Base-by-base conservation (phyloP, 2,113 vertebrate species). In the Alethe castanea region DNA sequence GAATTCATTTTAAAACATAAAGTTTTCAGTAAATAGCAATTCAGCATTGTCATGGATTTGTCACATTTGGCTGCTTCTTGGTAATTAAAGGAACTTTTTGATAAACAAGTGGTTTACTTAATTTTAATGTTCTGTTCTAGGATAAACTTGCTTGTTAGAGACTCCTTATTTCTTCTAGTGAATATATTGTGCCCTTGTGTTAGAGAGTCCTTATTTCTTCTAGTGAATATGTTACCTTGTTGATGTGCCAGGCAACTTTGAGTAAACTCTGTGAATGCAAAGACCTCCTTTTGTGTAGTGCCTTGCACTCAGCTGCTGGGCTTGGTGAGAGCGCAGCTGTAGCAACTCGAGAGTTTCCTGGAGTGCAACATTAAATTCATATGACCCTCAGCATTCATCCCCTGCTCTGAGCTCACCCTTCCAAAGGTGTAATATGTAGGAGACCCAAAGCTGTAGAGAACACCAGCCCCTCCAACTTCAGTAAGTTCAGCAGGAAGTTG, bases 51-150 rank as follows among this genome's bases (percentile, higher is more conserved):
- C n/a, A 35, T 24, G 64, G 76, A 72, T 95, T 93, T 96, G 79
- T 84, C 76, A 78, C 76, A 72, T 81, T 92, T 60, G 57, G 40
- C 52, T 86, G 72, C 60, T 48, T 90, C 86, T 65, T 86, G 57
- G 69, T 79, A 86, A 93, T 93, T 94, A 96, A 81, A 84, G 52
- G 56, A 78, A 81, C 23, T 31, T 78, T 94, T 71, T 64, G 88
- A 78, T 47, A 90, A 97, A 73, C 90, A 83, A 85, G 44, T 42
- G 24, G n/a, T 78, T 96, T 71, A 38, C 76, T 86, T 86, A 60
- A 83, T 95, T 95, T 73, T 92, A 88, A 35, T 54, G 29, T 33
- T 82, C 59, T 59, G 5, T 53, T 80, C 54, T 56, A 76, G 36
- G 57, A 82, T 62, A 74, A 93, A 86, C 45, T 77, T 73, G 38